Base-by-base conservation (phyloP, 2,888 invertebrate genomes). In the Geophilus truncorum region DNA sequence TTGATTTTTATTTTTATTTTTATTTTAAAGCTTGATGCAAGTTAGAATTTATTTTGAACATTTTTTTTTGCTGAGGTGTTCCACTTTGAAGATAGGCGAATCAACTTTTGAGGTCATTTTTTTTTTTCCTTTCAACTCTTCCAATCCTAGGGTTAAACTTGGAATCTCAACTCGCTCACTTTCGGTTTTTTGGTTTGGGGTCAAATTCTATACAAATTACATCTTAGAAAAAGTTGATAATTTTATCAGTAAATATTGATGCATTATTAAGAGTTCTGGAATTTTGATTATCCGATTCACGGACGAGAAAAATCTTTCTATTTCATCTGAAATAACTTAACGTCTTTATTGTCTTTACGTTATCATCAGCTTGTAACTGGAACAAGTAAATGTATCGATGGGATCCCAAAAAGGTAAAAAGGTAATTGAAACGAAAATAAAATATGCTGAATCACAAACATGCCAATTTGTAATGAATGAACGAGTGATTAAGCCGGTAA, bases 331-430 rank as follows among this genome's bases (percentile, higher is more conserved):
- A n/a, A n/a, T 40, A n/a, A 12, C 40, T n/a, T n/a, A 40, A 40
- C n/a, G 12, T n/a, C 15, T 40, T n/a, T 40, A 12, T 40, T 40
- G 40, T 40, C 40, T 40, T 40, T 40, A 9, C n/a, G n/a, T 40
- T 40, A 4, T n/a, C n/a, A n/a, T 40, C 12, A 40, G 40, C 40
- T 2, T 40, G 40, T 12, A 40, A 40, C n/a, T 40, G 40, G 34
- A 34, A 34, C 9, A 7, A 7, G 34, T n/a, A n/a, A 40, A 40
- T 40, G 40, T 40, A 40, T 40, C 40, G n/a, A 15, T 40, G 40
- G n/a, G 40, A 62, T 62, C 57, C 57, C n/a, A n/a, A n/a, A n/a
- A n/a, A n/a, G n/a, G n/a, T 62, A 12, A 62, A 62, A 62, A 62
- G 21, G 21, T 62, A 62, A 62, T 23, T 62, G 57, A 62, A 62